Conservation (phyloP, 2,113 vertebrate species). For the Chaetura pelagica region DNA sequence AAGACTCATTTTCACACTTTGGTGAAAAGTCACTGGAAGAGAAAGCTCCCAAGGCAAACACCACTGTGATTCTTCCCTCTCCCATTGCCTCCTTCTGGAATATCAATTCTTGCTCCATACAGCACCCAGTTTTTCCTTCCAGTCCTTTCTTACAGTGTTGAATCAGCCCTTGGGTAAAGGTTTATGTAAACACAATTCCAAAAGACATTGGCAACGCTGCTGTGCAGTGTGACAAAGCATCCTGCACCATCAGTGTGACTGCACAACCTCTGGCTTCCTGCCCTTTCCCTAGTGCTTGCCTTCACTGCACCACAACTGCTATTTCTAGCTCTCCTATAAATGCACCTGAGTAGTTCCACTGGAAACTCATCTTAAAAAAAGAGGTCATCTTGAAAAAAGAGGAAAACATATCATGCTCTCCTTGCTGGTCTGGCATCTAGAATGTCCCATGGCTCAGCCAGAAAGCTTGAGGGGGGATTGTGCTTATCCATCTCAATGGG, state of each 20-base stretch:
- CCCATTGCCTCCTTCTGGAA: background rate
- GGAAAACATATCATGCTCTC: fast-evolving
- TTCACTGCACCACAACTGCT: background rate
- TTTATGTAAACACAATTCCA: background rate
- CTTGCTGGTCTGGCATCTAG: background rate
- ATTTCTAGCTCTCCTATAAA: background rate
- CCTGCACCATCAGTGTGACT: background rate
- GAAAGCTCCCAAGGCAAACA: background rate
- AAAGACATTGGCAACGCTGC: background rate
- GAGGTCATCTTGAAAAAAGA: background rate
- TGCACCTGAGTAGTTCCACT: background rate
- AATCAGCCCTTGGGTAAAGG: background rate
- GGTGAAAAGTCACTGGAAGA: background rate
- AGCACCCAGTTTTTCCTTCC: background rate
- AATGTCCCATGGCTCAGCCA: fast-evolving
- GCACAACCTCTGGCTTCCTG: background rate
- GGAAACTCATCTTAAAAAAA: background rate
- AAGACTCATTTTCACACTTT: background rate
- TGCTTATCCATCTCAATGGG: background rate
- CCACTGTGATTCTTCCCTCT: background rate
- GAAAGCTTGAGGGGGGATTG: background rate
- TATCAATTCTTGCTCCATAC: background rate
- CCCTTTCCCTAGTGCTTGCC: background rate
- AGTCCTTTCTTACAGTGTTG: background rate
- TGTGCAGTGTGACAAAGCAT: background rate